A percentile compares a stretch with the other conserved stretches of the same genome.
These are phyloP conservation scores for Metallyticus violacea DNA, from an alignment of 2,888 invertebrate species.

Conservation along the genomic window DNA sequence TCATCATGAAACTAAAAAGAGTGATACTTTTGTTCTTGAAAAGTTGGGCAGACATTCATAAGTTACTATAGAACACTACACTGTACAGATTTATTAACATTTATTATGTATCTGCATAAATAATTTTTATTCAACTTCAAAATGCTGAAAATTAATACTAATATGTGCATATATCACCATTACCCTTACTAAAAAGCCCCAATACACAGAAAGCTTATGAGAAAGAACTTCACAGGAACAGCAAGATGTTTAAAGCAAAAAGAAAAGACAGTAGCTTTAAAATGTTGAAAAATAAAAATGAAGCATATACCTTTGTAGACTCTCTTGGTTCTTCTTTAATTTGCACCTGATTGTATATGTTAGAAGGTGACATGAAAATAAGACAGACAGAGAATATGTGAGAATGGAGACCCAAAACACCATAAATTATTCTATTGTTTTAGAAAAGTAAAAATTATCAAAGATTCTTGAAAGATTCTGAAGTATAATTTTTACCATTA, in stretches of 20 bases:
- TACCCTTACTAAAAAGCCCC: not conserved
- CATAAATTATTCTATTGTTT: not conserved
- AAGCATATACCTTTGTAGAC: slow-evolving; percentile 40
- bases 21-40: too few relatives aligned
- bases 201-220: not conserved
- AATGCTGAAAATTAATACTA: not conserved
- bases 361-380: slow-evolving; percentile 32
- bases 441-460: not conserved
- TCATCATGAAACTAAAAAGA: too few relatives aligned
- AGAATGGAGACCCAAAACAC: slow-evolving; percentile 28
- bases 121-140: too few relatives aligned
- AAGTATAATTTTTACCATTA: too few relatives aligned
- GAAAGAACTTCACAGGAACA: too few relatives aligned
- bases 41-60: too few relatives aligned
- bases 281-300: not conserved
- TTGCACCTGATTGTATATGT: slow-evolving; percentile 44
- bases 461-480: not conserved
- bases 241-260: not conserved
- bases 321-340: slow-evolving; percentile 49
- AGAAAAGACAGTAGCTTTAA: not conserved
- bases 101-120: too few relatives aligned
- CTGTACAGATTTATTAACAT: too few relatives aligned
- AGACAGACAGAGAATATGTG: slow-evolving; percentile 28
- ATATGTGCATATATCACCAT: not conserved
- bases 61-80: too few relatives aligned